A percentile compares a stretch with the other conserved stretches of the same genome.
phyloP scores from a whole-genome alignment of 2,888 invertebrate genomes.

The Drosophila conformis region DNA sequence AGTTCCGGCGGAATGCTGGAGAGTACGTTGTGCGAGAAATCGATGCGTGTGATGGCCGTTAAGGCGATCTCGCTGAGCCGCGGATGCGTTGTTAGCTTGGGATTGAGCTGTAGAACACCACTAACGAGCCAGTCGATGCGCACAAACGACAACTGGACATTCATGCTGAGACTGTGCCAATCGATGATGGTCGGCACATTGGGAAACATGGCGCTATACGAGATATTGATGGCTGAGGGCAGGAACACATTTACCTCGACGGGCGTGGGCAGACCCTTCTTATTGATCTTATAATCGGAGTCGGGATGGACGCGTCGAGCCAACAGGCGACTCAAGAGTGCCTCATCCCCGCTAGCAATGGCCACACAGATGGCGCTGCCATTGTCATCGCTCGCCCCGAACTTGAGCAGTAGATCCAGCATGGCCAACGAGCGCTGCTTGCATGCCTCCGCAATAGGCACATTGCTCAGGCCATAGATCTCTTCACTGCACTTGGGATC shows the following conservation, averaged over 20 bases:
- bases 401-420: slow-evolving; percentile 84
- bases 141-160: slow-evolving; percentile 89
- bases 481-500: slow-evolving; percentile 85
- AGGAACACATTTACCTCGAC: slow-evolving; percentile 85
- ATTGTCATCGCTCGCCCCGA: slow-evolving; percentile 94
- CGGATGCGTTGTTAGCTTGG: slow-evolving; percentile 90
- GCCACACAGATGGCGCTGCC: slow-evolving; percentile 92
- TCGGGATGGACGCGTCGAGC: slow-evolving; percentile 95
- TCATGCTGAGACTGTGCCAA: slow-evolving; percentile 92
- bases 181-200: slow-evolving; percentile 94
- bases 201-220: slow-evolving; percentile 93
- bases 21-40: slow-evolving; percentile 95
- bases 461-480: slow-evolving; percentile 84
- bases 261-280: slow-evolving; percentile 89
- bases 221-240: slow-evolving; percentile 88
- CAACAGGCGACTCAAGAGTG: slow-evolving; percentile 92
- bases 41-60: slow-evolving; percentile 96
- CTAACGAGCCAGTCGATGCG: slow-evolving; percentile 93
- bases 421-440: slow-evolving; percentile 84
- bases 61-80: slow-evolving; percentile 89
- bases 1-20: slow-evolving; percentile 91
- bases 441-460: slow-evolving; percentile 84
- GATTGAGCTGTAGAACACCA: slow-evolving; percentile 94
- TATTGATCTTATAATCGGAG: slow-evolving; percentile 96
- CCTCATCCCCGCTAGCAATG: slow-evolving; percentile 90